Evolutionary conservation across 2,797 vertebrate species (phyloP).

Genomic region (Podarcis siculus): DNA sequence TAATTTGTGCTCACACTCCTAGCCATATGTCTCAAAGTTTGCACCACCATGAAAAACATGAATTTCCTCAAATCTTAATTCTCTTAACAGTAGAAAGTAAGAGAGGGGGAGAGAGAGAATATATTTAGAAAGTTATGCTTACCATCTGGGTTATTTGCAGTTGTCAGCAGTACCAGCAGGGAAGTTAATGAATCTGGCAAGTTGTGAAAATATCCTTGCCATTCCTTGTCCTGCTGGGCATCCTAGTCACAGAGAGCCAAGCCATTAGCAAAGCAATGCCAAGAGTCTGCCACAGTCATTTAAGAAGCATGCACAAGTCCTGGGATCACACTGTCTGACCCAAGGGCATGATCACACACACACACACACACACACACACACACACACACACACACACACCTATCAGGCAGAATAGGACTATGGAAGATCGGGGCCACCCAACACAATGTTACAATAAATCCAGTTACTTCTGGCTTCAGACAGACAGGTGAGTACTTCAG

Average conservation of each 20-base stretch:
- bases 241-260: constrained; percentile 74
- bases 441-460: not conserved
- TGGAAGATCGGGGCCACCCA: not conserved
- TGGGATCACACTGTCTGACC: not conserved
- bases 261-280: constrained; percentile 29
- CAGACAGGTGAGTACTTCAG: constrained; percentile 4
- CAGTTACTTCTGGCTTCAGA: not conserved
- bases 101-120: not conserved
- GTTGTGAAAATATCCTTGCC: constrained; percentile 87
- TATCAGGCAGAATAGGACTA: not conserved
- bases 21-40: not conserved
- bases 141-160: constrained; percentile 97
- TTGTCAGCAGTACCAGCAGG: constrained; percentile 92
- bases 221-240: constrained; percentile 83
- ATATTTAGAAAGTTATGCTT: constrained; percentile 41
- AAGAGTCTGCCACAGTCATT: not conserved
- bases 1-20: not conserved
- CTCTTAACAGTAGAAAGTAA: too few relatives aligned
- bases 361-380: not conserved
- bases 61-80: not conserved
- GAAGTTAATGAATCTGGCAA: constrained; percentile 86
- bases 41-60: not conserved
- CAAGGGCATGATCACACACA: not conserved
- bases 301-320: not conserved
- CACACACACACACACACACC: not conserved